Evolutionary conservation across 2,797 vertebrate genomes (phyloP).

Genomic region (Myiotriccus ornatus): DNA sequence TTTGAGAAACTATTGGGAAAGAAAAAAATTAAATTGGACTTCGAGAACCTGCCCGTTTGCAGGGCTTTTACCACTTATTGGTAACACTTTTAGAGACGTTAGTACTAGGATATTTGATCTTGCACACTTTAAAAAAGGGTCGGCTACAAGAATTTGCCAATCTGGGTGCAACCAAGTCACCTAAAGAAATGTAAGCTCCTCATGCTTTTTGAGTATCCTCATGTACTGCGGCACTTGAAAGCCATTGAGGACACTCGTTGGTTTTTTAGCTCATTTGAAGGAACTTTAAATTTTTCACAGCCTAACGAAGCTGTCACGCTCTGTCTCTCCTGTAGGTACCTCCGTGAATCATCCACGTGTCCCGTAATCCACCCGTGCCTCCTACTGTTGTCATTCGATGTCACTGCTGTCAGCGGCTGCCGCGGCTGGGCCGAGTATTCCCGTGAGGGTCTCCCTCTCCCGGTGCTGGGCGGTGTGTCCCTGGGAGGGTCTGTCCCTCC

Average conservation of each 20-base stretch:
- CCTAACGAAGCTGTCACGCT: rapidly evolving
- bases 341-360: rapidly evolving
- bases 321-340: neutral
- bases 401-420: too few relatives aligned
- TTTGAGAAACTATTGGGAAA: neutral
- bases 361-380: rapidly evolving
- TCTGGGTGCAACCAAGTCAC: neutral
- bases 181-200: neutral
- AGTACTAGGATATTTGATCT: neutral
- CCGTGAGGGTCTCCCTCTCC: too few relatives aligned
- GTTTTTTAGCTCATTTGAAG: neutral
- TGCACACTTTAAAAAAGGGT: neutral
- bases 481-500: too few relatives aligned
- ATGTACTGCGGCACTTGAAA: rapidly evolving
- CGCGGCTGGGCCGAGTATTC: too few relatives aligned
- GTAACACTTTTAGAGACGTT: neutral
- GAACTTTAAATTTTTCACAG: neutral
- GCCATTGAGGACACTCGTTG: neutral
- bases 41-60: neutral
- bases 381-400: too few relatives aligned
- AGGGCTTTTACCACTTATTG: rapidly evolving
- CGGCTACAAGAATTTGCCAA: rapidly evolving
- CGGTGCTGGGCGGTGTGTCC: too few relatives aligned
- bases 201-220: rapidly evolving
- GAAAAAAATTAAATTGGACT: neutral